Conservation (phyloP, 2,113 vertebrate species). For the Plestiodon gilberti region DNA sequence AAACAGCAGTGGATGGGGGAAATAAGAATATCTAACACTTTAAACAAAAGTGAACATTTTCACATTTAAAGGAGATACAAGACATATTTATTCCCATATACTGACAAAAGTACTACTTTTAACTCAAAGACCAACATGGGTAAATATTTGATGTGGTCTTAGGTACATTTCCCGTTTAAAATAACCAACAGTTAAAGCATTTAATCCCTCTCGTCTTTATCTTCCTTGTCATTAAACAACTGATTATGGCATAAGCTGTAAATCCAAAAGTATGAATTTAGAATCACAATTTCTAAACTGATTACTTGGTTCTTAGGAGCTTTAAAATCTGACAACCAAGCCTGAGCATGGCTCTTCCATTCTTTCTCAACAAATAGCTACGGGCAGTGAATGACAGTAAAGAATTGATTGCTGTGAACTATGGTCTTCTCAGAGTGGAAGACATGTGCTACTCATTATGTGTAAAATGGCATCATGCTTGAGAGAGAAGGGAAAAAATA, state of each 20-base stretch:
- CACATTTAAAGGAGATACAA: no score
- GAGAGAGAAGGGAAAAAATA: constrained; percentile 38
- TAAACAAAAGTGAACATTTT: neutral
- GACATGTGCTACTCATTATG: constrained; percentile 53
- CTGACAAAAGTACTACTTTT: no score
- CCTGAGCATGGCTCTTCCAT: neutral
- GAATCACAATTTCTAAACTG: constrained; percentile 39
- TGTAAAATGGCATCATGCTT: constrained; percentile 34
- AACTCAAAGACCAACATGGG: no score
- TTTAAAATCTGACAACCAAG: constrained; percentile 36
- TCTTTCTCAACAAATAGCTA: constrained; percentile 56
- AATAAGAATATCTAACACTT: neutral
- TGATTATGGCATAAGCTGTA: neutral
- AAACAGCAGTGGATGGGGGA: no score
- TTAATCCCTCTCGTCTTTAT: constrained; percentile 37
- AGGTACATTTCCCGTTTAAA: neutral
- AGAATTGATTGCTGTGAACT: constrained; percentile 44
- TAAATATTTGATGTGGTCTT: no score
- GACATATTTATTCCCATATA: no score
- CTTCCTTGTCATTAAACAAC: constrained; percentile 28
- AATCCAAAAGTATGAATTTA: constrained; percentile 37
- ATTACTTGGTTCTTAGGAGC: constrained; percentile 38
- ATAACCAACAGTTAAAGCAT: neutral
- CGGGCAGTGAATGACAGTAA: constrained; percentile 43
- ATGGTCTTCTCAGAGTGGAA: constrained; percentile 5